A percentile compares a stretch with the other conserved stretches of the same genome.
These are phyloP conservation scores for Galleria mellonella DNA, from an alignment of 1,140 invertebrate genomes.

Conservation along the genomic window DNA sequence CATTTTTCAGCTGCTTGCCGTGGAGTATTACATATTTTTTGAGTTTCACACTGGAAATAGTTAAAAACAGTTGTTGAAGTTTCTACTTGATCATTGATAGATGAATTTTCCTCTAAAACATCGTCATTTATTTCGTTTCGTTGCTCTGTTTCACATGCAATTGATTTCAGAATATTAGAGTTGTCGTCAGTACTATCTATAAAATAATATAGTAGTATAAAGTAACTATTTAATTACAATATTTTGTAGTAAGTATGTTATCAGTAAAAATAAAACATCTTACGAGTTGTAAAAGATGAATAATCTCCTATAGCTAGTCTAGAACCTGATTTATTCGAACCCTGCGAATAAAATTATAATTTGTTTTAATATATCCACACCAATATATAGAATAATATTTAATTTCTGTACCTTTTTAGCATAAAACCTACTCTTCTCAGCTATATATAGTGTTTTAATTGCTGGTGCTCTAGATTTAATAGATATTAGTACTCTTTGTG, in stretches of 20 bases:
- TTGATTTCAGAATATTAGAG: conserved; percentile 22
- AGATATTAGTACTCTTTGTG: conserved; percentile 44
- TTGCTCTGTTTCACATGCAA: conserved; percentile 16
- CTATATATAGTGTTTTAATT: conserved; percentile 56
- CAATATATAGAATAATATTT: not conserved
- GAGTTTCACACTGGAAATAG: conserved; percentile 26
- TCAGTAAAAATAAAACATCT: conserved; percentile 11
- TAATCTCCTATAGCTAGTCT: conserved; percentile 51
- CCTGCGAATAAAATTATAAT: conserved; percentile 22
- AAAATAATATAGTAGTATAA: conserved; percentile 2
- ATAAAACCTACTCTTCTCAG: conserved; percentile 46
- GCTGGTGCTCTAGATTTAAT: conserved; percentile 46
- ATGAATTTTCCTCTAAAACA: conserved; percentile 18
- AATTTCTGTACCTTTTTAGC: conserved; percentile 30
- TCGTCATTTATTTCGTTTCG: conserved; percentile 18
- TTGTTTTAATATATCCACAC: not conserved
- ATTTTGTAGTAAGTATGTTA: not conserved
- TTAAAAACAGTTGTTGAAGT: conserved; percentile 26
- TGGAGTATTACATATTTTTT: conserved; percentile 19
- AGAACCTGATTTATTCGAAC: conserved; percentile 38
- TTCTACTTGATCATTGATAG: conserved; percentile 22
- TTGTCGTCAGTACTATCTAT: conserved; percentile 35
- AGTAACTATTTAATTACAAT: too few species aligned
- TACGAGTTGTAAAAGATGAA: conserved; percentile 48
- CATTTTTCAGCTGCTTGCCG: conserved; percentile 37